These are phyloP conservation scores for Eolophus roseicapilla DNA, from an alignment of 2,113 vertebrate species.

Conservation along the genomic window DNA sequence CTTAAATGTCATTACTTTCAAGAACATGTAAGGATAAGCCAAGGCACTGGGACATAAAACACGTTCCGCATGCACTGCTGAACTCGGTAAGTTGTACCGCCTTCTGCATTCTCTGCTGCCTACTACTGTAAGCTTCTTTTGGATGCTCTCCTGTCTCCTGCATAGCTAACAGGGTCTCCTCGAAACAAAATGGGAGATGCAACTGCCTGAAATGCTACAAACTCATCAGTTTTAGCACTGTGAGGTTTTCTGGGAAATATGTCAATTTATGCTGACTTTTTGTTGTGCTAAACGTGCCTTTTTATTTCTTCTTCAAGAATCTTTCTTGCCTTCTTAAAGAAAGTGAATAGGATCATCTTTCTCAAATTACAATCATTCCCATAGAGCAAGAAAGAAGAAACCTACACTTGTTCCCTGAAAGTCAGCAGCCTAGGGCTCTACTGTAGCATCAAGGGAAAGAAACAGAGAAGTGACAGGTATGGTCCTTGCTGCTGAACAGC, in stretches of 20 bases:
- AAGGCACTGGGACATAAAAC: neutral
- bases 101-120: neutral
- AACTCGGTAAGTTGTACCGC: rapidly evolving
- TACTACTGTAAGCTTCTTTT: neutral
- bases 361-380: constrained; percentile 29
- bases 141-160: neutral
- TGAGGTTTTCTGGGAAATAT: neutral
- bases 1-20: neutral
- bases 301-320: neutral
- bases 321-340: neutral
- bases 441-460: neutral
- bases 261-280: constrained; percentile 2
- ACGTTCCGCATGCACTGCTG: neutral
- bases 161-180: neutral
- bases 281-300: neutral
- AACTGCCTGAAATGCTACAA: neutral
- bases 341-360: constrained; percentile 39
- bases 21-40: neutral
- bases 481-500: neutral
- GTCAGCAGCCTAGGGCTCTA: neutral
- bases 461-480: neutral
- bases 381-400: neutral
- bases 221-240: neutral
- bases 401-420: neutral
- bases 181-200: neutral